Evolutionary conservation across 2,797 vertebrate species (phyloP), one percentile per base, ranked within the genome.

Genomic region (Melopsittacus undulatus): DNA sequence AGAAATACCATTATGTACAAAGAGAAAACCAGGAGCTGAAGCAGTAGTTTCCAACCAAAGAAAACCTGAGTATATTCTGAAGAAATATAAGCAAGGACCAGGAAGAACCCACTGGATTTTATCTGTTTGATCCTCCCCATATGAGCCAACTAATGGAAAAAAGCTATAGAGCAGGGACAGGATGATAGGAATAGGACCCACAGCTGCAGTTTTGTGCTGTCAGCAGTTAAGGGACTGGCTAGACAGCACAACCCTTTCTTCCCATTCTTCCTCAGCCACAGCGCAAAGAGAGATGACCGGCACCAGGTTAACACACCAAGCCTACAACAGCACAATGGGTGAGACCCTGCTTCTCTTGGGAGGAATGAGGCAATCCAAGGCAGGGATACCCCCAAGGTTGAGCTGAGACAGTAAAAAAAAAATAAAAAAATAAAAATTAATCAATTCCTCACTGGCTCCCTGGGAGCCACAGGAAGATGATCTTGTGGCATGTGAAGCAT

Each of bases 71-170:
- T 36, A 59, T 36, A 59, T 59, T 36, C 57, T 59, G 34, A 36
- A 59, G 34, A 59, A 59, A 59, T 36, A 59, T 24, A 59, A 59
- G n/a, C 23, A 59, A 59, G 56, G 26, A 69, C 8, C 46, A 74
- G 66, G 59, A 90, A 86, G 43, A 81, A 72, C 21, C n/a, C 49
- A 46, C 22, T 38, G 56, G 68, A 77, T 74, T 95, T 85, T 32
- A 63, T 32, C 32, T 45, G 23, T 64, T 72, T 75, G 13, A 30
- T 92, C 56, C 29, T 87, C 74, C 64, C 64, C 72, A 83, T 87
- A 83, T n/a, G 32, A 93, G 52, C 43, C 92, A 96, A 94, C 64
- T 91, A 87, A 48, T 89, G 52, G 78, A 91, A 94, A 96, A 94
- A 92, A 89, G 72, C 64, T 57, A 32, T 43, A 79, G 19, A 89